Evolutionary conservation across 1,140 invertebrate species (phyloP).

Genomic region (Caenorhabditis tropicalis): DNA sequence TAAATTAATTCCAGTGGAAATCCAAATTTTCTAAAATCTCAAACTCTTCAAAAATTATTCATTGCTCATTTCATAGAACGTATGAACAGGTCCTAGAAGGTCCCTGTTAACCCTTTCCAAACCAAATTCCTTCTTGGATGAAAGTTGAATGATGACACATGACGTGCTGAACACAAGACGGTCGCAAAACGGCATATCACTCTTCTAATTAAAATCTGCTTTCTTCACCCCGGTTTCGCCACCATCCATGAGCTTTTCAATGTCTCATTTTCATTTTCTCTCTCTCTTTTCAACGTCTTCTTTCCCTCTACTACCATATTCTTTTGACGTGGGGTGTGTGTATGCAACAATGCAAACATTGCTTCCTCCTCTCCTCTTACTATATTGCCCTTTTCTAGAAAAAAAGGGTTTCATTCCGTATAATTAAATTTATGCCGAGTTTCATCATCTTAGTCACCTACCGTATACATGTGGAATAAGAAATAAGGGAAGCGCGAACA

Average conservation of each 20-base stretch:
- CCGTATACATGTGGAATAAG: background rate
- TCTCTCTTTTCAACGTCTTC: conserved; percentile 10
- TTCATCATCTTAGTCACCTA: background rate
- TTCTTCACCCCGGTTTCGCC: background rate
- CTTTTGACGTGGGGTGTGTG: conserved; percentile 40
- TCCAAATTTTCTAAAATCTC: no score
- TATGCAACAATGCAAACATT: conserved; percentile 42
- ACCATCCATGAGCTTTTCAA: background rate
- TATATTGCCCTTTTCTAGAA: conserved; percentile 24
- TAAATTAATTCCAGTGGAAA: no score
- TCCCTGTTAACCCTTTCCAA: no score
- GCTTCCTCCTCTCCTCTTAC: conserved; percentile 14
- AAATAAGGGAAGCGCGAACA: background rate
- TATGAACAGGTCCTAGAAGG: no score
- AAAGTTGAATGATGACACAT: background rate
- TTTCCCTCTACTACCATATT: conserved; percentile 14
- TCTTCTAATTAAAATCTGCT: conserved; percentile 32
- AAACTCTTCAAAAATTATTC: no score
- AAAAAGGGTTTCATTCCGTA: background rate
- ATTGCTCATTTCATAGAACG: no score
- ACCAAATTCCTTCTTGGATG: no score
- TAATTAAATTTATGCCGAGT: conserved; percentile 13
- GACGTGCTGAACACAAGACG: background rate
- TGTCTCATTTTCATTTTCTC: background rate
- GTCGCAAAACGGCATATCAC: background rate